phyloP scores from a whole-genome alignment of 2,888 invertebrate species.

The Agrotis segetum region DNA sequence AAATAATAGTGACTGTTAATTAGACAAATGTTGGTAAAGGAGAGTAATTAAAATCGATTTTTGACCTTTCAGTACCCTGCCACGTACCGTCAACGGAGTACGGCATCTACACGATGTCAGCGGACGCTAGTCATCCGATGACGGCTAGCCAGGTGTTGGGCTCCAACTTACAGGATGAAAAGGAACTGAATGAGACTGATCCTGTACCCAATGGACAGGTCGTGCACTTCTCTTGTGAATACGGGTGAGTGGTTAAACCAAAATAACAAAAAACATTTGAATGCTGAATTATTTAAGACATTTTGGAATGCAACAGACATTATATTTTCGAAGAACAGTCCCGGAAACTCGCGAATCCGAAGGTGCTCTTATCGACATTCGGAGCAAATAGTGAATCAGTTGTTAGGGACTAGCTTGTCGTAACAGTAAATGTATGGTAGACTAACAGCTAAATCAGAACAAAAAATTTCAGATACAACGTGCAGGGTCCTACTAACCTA shows the following conservation, averaged over 20 bases:
- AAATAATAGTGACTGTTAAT: too few relatives aligned
- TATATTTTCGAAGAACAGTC: too few relatives aligned
- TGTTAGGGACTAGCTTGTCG: too few relatives aligned
- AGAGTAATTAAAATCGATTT: too few relatives aligned
- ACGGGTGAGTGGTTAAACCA: conserved; percentile 89
- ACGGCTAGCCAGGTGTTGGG: conserved; percentile 73
- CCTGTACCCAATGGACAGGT: conserved; percentile 93
- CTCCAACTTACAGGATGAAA: conserved; percentile 84
- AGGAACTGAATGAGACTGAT: conserved; percentile 90
- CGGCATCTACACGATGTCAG: conserved; percentile 92
- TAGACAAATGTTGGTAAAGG: too few relatives aligned
- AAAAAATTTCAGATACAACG: conserved; percentile 85
- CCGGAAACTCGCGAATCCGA: too few relatives aligned
- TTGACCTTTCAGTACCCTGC: conserved; percentile 91
- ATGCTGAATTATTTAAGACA: too few relatives aligned
- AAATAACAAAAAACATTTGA: background rate
- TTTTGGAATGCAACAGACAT: too few relatives aligned
- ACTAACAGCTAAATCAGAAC: too few relatives aligned
- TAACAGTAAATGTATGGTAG: too few relatives aligned
- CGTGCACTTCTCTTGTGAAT: conserved; percentile 94
- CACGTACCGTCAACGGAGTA: conserved; percentile 93
- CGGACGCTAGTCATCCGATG: conserved; percentile 75
- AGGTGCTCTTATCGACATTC: too few relatives aligned
- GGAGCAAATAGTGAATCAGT: too few relatives aligned
- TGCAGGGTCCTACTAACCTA: conserved; percentile 93